phyloP scores from a whole-genome alignment of 2,888 invertebrate genomes.

The Drosophila buzzatii region DNA sequence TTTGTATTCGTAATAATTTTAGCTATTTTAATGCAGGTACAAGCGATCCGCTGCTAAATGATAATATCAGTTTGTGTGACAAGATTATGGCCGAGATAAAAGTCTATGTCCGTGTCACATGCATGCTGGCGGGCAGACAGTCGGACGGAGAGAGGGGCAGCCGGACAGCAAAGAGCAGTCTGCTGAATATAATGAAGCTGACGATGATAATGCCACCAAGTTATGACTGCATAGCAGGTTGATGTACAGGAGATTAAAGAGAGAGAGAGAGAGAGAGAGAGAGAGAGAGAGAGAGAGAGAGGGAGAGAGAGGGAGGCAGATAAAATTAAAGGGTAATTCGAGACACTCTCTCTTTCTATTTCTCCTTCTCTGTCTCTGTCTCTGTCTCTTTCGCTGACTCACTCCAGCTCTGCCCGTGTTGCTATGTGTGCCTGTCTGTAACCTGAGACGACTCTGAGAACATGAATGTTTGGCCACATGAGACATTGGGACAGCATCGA shows the following conservation, averaged over 20 bases:
- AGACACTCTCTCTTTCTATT: constrained; percentile 12
- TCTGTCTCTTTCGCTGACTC: constrained; percentile 3
- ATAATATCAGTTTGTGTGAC: constrained; percentile 50
- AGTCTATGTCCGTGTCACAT: constrained; percentile 1
- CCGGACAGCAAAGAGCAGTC: neutral
- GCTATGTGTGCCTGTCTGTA: constrained; percentile 6
- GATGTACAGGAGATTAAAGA: neutral
- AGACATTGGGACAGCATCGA: constrained; percentile 16
- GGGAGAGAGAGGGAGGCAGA: neutral
- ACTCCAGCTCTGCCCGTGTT: neutral
- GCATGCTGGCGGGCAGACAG: neutral
- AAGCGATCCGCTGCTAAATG: constrained; percentile 32
- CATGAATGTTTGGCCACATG: constrained; percentile 20
- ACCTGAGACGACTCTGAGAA: constrained; percentile 33
- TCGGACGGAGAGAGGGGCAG: neutral
- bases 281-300: neutral
- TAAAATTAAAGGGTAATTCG: constrained; percentile 35
- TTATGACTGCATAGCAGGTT: constrained; percentile 41
- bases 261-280: neutral
- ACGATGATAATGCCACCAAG: constrained; percentile 40
- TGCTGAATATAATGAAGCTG: constrained; percentile 35
- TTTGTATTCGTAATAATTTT: constrained; percentile 26
- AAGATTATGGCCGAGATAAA: constrained; percentile 39
- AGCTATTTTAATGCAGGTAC: constrained; percentile 27
- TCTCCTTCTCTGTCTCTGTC: neutral